Base-by-base conservation (phyloP, 2,797 vertebrate species). In the Sebastiscus albofasciatus region DNA sequence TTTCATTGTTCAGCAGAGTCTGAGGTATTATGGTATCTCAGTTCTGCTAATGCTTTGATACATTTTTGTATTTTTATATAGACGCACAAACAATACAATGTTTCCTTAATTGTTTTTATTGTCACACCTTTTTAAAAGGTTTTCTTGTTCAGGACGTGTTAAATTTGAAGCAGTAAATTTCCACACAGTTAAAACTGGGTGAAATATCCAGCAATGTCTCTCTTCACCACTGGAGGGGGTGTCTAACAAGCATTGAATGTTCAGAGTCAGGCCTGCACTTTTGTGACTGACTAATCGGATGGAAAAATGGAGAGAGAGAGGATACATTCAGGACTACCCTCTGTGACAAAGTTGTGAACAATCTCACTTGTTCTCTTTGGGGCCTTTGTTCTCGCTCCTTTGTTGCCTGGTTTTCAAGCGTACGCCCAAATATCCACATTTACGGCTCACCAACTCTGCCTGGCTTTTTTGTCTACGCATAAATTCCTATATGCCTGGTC, bases 201-300 rank as follows among this genome's bases (percentile, higher is more conserved):
- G 24, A 81, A 68, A 73, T 77, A 34, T 77, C 60, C 24, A 2
- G 77, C 71, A 80, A 4, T 86, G 20, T 83, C 55, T 39, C 55
- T 74, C 33, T 77, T 80, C 22, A 13, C 92, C 94, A 79, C 85
- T 67, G 34, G 92, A 77, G 85, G 92, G 92, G 87, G 1, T 56
- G 78, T 84, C 82, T 86, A 89, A 85, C 82, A 83, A 60, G 82
- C 84, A 75, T 68, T 39, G 72, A 86, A 88, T 87, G 84, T 86
- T 89, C 75, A 66, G 59, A 5, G 54, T n/a, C 62, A 67, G 82
- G 52, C 64, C 82, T 84, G 75, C 80, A 79, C 77, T 73, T 82
- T 82, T 89, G 87, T 92, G 78, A 69, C 79, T 26, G 85, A 80
- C 36, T 87, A 90, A 86, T 92, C 84, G 52, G 72, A 89, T 89